Conservation (phyloP, 2,888 invertebrate genomes). For the Rhagophthalmus giganteus region DNA sequence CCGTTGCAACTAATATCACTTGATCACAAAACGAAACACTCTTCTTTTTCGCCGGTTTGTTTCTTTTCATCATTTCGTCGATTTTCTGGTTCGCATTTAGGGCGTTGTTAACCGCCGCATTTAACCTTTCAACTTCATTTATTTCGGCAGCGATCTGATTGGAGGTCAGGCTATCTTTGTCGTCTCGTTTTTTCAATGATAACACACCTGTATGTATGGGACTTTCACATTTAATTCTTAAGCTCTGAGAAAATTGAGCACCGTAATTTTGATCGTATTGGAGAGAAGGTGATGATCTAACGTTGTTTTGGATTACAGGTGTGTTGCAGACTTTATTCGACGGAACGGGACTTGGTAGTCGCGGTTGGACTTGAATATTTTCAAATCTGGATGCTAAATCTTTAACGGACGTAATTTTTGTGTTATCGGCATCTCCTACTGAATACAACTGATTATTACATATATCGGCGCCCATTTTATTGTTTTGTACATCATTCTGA, state of each 20-base stretch:
- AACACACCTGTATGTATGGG: conserved; percentile 38
- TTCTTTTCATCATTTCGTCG: conserved; percentile 55
- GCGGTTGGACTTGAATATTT: conserved; percentile 45
- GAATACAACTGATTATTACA: too few species aligned
- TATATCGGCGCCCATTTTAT: conserved; percentile 44
- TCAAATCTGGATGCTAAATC: conserved; percentile 85
- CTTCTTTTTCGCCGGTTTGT: conserved; percentile 75
- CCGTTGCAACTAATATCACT: conserved; percentile 88
- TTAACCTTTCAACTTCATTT: conserved; percentile 61
- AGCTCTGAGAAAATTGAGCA: conserved; percentile 12
- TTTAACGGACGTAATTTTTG: conserved; percentile 63
- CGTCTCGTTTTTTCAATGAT: conserved; percentile 45
- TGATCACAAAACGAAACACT: conserved; percentile 95
- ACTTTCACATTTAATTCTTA: conserved; percentile 29
- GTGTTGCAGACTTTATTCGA: not conserved
- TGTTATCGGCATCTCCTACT: conserved; percentile 34
- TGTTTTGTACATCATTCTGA: conserved; percentile 55
- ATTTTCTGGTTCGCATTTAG: conserved; percentile 56
- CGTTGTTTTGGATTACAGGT: conserved; percentile 7
- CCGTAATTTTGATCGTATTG: conserved; percentile 17
- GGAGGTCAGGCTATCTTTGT: conserved; percentile 49
- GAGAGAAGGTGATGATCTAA: conserved; percentile 12
- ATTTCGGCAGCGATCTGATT: conserved; percentile 62
- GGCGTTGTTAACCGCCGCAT: conserved; percentile 59
- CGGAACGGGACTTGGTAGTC: conserved; percentile 9